Evolutionary conservation across 2,888 invertebrate genomes (phyloP).

Genomic region (Amblyjoppa proteus): DNA sequence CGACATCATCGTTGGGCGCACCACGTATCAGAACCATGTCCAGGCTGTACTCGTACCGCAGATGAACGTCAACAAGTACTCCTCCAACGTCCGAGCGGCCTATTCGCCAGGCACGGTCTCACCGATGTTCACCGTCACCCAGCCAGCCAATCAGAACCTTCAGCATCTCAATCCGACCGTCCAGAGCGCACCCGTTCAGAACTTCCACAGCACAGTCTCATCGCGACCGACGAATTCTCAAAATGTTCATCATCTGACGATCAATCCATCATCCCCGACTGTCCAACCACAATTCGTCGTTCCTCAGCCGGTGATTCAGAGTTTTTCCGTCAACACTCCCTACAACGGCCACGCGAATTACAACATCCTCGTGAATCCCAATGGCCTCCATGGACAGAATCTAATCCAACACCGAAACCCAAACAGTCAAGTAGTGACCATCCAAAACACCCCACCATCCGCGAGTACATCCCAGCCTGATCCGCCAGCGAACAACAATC

Average conservation of each 20-base stretch:
- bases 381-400: slow-evolving; percentile 77
- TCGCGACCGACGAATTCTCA: slow-evolving; percentile 68
- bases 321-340: slow-evolving; percentile 61
- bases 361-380: slow-evolving; percentile 76
- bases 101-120: slow-evolving; percentile 77
- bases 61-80: slow-evolving; percentile 69
- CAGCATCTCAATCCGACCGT: slow-evolving; percentile 70
- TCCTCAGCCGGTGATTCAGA: slow-evolving; percentile 73
- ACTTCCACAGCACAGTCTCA: slow-evolving; percentile 66
- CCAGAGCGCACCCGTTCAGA: slow-evolving; percentile 67
- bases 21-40: slow-evolving; percentile 77
- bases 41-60: slow-evolving; percentile 77
- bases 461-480: slow-evolving; percentile 64
- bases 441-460: slow-evolving; percentile 41
- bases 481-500: slow-evolving; percentile 65
- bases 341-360: slow-evolving; percentile 70
- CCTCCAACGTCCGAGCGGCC: slow-evolving; percentile 71
- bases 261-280: slow-evolving; percentile 41
- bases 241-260: slow-evolving; percentile 68
- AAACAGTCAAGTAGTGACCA: slow-evolving; percentile 60
- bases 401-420: slow-evolving; percentile 60
- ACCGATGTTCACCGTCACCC: slow-evolving; percentile 77
- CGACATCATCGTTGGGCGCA: slow-evolving; percentile 82
- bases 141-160: slow-evolving; percentile 68
- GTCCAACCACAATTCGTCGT: slow-evolving; percentile 70